Conservation (phyloP, 1,140 invertebrate species). For the Drosophila parabipectinata region DNA sequence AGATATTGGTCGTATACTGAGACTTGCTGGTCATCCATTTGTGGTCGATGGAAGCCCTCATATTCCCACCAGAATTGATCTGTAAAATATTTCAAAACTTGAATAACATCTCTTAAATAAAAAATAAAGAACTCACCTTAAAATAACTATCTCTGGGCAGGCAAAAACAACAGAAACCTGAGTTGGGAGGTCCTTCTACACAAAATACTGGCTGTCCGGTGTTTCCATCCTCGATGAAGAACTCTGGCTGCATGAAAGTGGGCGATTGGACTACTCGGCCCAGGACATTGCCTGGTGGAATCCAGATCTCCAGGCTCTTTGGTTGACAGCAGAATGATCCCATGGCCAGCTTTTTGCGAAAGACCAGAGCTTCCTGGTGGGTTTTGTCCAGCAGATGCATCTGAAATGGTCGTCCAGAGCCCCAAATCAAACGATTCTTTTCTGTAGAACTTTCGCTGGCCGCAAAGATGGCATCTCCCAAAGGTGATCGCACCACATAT, state of each 20-base stretch:
- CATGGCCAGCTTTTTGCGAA: constrained; percentile 85
- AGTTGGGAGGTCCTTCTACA: constrained; percentile 84
- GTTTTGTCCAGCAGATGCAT: constrained; percentile 88
- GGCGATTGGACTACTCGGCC: constrained; percentile 84
- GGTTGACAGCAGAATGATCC: constrained; percentile 76
- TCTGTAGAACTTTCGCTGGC: constrained; percentile 86
- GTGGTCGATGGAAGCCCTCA: constrained; percentile 84
- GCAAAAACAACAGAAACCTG: constrained; percentile 76
- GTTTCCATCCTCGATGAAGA: constrained; percentile 84
- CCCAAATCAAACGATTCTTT: constrained; percentile 86
- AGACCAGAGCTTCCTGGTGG: constrained; percentile 87
- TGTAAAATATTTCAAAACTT: constrained; percentile 14
- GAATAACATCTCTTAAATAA: background rate
- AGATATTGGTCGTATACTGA: constrained; percentile 85
- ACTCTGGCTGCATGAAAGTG: constrained; percentile 80
- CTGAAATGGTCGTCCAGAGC: constrained; percentile 85
- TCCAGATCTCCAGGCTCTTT: constrained; percentile 84
- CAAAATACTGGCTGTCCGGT: constrained; percentile 82
- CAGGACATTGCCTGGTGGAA: constrained; percentile 84
- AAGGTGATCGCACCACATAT: constrained; percentile 87
- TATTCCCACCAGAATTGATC: constrained; percentile 81
- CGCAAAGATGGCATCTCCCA: constrained; percentile 87
- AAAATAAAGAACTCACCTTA: constrained; percentile 68
- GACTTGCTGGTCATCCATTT: constrained; percentile 85
- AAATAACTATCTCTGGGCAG: constrained; percentile 84